Conservation (phyloP, 2,888 invertebrate species). For the Agrochola macilenta region DNA sequence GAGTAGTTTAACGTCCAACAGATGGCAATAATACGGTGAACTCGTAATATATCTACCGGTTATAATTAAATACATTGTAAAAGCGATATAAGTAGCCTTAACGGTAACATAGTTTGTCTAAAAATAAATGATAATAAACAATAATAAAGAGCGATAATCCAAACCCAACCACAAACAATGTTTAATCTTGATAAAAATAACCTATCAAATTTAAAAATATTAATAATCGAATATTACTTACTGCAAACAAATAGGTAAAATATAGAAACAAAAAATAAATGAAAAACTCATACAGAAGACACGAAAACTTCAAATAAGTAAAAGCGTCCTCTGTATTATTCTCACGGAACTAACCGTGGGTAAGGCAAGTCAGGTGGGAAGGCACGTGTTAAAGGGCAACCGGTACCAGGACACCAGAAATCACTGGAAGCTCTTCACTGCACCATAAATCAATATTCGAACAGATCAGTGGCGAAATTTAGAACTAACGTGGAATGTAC, state of each 20-base stretch:
- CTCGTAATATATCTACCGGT: background rate
- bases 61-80: background rate
- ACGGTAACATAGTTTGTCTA: too few species aligned
- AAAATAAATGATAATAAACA: background rate
- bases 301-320: background rate
- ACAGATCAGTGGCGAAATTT: slow-evolving; percentile 13
- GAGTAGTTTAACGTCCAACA: background rate
- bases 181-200: background rate
- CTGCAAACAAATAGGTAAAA: background rate
- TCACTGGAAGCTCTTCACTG: slow-evolving; percentile 25
- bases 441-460: slow-evolving; percentile 39
- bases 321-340: slow-evolving; percentile 32
- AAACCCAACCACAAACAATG: background rate
- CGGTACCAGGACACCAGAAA: slow-evolving; percentile 50
- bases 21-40: background rate
- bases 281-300: background rate
- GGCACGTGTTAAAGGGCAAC: slow-evolving; percentile 31
- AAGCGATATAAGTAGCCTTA: background rate
- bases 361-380: slow-evolving; percentile 40
- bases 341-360: slow-evolving; percentile 26
- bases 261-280: background rate
- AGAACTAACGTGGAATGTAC: slow-evolving; percentile 27
- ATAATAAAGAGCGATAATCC: too few species aligned
- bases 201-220: too few species aligned
- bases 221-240: background rate